Percentiles rank a stretch among this genome's conserved stretches.
phyloP scores from a whole-genome alignment of 2,888 invertebrate species.

The Malthinus flaveolus region DNA sequence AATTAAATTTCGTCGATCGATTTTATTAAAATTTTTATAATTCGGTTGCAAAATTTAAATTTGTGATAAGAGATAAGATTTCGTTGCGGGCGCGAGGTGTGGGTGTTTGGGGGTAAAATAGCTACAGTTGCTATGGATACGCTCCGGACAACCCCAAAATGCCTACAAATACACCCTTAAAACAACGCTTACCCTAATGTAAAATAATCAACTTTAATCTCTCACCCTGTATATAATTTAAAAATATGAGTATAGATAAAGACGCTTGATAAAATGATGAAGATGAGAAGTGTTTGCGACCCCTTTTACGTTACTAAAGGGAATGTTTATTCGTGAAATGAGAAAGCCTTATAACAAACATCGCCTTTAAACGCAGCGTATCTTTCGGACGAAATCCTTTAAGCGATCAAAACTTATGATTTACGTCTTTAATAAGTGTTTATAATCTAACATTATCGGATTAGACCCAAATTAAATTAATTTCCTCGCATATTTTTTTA shows the following conservation, averaged over 20 bases:
- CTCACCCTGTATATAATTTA: conserved; percentile 29
- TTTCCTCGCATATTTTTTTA: too few relatives aligned
- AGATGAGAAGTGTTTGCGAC: conserved; percentile 9
- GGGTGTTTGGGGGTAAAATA: conserved; percentile 12
- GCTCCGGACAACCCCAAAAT: conserved; percentile 29
- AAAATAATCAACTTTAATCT: conserved; percentile 23
- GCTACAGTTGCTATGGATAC: conserved; percentile 31
- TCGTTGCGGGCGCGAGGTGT: conserved; percentile 22
- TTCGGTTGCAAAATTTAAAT: conserved; percentile 9
- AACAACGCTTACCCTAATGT: conserved; percentile 23
- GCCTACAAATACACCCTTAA: conserved; percentile 21
- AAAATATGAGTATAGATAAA: conserved; percentile 10
- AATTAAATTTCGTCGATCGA: neutral
- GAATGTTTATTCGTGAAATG: too few relatives aligned
- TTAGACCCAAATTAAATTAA: too few relatives aligned
- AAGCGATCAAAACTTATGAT: too few relatives aligned
- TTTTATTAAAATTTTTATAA: too few relatives aligned
- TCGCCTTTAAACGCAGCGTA: too few relatives aligned
- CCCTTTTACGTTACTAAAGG: too few relatives aligned
- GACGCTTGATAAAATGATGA: conserved; percentile 14
- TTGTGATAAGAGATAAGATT: conserved; percentile 24
- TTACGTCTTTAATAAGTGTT: too few relatives aligned
- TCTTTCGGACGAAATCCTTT: too few relatives aligned
- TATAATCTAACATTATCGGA: too few relatives aligned
- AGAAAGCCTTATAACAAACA: too few relatives aligned